Evolutionary conservation across 2,113 vertebrate genomes (phyloP), one percentile per base, ranked within the genome.

Genomic region (Rhabdomys dilectus): DNA sequence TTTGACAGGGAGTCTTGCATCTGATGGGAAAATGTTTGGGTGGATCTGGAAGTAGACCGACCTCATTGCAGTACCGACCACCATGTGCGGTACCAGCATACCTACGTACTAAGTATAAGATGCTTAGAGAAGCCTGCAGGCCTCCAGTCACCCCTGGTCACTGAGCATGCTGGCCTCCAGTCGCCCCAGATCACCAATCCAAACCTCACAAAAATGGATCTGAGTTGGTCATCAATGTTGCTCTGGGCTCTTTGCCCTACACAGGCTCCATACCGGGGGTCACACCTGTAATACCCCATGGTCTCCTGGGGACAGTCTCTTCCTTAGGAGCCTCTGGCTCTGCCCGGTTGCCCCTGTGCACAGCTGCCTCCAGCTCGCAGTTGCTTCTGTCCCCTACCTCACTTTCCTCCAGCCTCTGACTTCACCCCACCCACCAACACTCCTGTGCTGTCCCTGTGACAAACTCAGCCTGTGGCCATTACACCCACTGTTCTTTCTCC

Each of bases 41-140:
- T 34, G 66, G 13, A 34, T 68, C 66, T 34, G 66, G 66, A 68
- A 15, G 31, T 68, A 31, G 66, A 68, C 66, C 5, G 13, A 16
- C 66, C 31, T 68, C 15, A 34, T 31, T 34, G 66, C 31, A 68
- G 66, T 13, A 7, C 66, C 13, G 45, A 34, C 31, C 31, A 68
- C 31, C 31, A 68, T 13, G 31, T 34, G 12, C 5, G 1, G 66
- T 68, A 68, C 66, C 66, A 36, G 2, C 3, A 34, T 12, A 11
- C 70, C 15, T 0, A 21, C 4, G 16, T 1, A 3, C 5, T 34
- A 58, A 17, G 24, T 11, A 0, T 0, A 7, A 31, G 9, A 15
- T 2, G 3, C 48, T 19, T 4, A 19, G 4, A 5, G 22, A 17
- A 3, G 34, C 21, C 11, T 34, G 4, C 26, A 0, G 15, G 8